Percentiles rank a stretch among this genome's conserved stretches.
phyloP scores from a whole-genome alignment of 1,140 invertebrate species.

The Cydia amplana region DNA sequence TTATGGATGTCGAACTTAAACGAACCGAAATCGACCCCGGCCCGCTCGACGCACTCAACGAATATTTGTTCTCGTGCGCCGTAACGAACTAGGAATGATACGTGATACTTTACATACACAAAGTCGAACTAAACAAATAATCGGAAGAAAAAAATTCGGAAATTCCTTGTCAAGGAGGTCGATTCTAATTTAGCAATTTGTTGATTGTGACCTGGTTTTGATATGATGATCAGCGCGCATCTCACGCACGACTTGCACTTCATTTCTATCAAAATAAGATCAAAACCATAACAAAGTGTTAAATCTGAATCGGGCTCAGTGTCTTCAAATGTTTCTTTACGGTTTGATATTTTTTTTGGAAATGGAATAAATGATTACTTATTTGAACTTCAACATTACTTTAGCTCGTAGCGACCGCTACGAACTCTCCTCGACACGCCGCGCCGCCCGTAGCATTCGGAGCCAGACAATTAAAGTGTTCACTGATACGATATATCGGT shows the following conservation, averaged over 20 bases:
- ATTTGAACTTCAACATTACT: background rate
- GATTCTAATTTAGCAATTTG: too few relatives aligned
- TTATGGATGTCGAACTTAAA: constrained; percentile 78
- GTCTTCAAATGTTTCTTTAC: too few relatives aligned
- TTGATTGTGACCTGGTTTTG: too few relatives aligned
- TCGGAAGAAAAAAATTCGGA: too few relatives aligned
- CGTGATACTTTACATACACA: constrained; percentile 14
- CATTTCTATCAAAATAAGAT: too few relatives aligned
- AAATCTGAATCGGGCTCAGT: too few relatives aligned
- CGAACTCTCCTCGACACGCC: background rate
- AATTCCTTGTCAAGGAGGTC: too few relatives aligned
- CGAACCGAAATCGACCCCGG: constrained; percentile 72
- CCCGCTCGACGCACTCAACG: constrained; percentile 31
- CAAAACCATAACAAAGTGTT: too few relatives aligned
- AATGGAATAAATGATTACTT: too few relatives aligned
- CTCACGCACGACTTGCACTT: too few relatives aligned
- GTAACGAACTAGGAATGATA: constrained; percentile 28
- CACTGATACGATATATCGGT: background rate
- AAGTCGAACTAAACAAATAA: background rate
- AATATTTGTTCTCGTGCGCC: constrained; percentile 30
- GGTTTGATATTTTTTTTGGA: too few relatives aligned
- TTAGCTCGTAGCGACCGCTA: background rate
- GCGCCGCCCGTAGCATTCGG: constrained; percentile 3
- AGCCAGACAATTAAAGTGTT: constrained; percentile 7
- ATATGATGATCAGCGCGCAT: too few relatives aligned